Base-by-base conservation (phyloP, 2,113 vertebrate genomes). In the Lepidothrix coronata region DNA sequence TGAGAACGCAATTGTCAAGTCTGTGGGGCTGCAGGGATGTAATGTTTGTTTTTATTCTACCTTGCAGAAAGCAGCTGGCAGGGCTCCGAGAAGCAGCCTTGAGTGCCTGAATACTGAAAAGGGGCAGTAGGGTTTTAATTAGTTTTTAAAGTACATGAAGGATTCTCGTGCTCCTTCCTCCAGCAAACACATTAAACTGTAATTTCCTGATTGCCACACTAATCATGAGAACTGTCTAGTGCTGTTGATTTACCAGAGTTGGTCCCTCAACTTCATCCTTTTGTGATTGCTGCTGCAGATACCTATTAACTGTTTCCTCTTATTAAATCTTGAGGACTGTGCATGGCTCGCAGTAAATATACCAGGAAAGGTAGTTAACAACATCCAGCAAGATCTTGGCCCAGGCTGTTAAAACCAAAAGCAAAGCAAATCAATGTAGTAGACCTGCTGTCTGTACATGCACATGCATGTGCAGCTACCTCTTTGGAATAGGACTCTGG, bases 101-200 rank as follows among this genome's bases (percentile, higher is more conserved):
- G 46, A 22, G 61, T 89, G 89, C 93, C 84, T 87, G 87, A 89
- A 83, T 92, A 62, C 67, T 87, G 71, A 84, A 96, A 97, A 95
- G 93, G 82, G 91, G 43, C 96, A 89, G 57, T 91, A 88, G 86
- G 67, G 18, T 92, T 93, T 92, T 89, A 86, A 94, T 93, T 80
- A 72, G 70, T 89, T 96, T 95, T 94, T 89, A 95, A 94, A 89
- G 89, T 83, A 95, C 35, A 44, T 49, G 85, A 91, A 96, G 83
- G 89, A 93, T 95, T 95, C 91, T 97, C 73, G 41, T 96, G 92
- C 92, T 89, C 66, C 97, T 96, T 96, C 92, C 91, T 93, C 79
- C 88, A 95, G 85, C 93, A 95, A 96, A 97, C 90, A 85, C 88
- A 97, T 97, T 97, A 95, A 93, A 87, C 66, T 89, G 59, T 93